phyloP scores from a whole-genome alignment of 2,888 invertebrate genomes.

The Spilosoma lubricipeda region DNA sequence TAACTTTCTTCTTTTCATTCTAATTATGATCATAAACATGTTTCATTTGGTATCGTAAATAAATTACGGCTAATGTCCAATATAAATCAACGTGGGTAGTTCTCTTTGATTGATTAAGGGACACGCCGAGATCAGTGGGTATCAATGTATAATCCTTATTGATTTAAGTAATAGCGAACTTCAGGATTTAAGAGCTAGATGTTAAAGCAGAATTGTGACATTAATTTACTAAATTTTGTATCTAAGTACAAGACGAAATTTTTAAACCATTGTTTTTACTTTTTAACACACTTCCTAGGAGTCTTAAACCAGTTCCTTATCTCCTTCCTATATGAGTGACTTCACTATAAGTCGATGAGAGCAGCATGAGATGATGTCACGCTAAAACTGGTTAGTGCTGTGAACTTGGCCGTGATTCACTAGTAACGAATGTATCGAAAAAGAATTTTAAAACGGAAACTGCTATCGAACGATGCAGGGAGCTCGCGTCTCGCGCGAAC shows the following conservation, averaged over 20 bases:
- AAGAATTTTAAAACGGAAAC: slow-evolving; percentile 43
- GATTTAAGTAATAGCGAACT: not conserved
- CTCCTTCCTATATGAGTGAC: slow-evolving; percentile 18
- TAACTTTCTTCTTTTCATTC: slow-evolving; percentile 26
- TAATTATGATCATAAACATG: slow-evolving; percentile 30
- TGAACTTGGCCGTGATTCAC: slow-evolving; percentile 30
- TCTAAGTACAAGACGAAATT: not conserved
- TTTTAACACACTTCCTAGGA: not conserved
- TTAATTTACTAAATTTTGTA: not conserved
- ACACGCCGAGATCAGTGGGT: slow-evolving; percentile 39
- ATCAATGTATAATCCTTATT: slow-evolving; percentile 2
- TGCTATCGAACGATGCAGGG: slow-evolving; percentile 29
- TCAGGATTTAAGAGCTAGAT: not conserved
- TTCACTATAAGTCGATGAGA: slow-evolving; percentile 19
- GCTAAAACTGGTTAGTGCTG: slow-evolving; percentile 41
- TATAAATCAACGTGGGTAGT: slow-evolving; percentile 52
- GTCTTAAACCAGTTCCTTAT: not conserved
- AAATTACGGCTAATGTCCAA: slow-evolving; percentile 52
- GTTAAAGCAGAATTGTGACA: not conserved
- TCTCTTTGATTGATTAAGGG: slow-evolving; percentile 52
- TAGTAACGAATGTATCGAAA: slow-evolving; percentile 28
- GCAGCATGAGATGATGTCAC: slow-evolving; percentile 42
- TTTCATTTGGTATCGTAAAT: slow-evolving; percentile 52
- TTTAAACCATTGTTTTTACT: not conserved
- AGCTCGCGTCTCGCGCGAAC: slow-evolving; percentile 29